phyloP scores from a whole-genome alignment of 2,888 invertebrate genomes.

The Monoplex corrugatus region DNA sequence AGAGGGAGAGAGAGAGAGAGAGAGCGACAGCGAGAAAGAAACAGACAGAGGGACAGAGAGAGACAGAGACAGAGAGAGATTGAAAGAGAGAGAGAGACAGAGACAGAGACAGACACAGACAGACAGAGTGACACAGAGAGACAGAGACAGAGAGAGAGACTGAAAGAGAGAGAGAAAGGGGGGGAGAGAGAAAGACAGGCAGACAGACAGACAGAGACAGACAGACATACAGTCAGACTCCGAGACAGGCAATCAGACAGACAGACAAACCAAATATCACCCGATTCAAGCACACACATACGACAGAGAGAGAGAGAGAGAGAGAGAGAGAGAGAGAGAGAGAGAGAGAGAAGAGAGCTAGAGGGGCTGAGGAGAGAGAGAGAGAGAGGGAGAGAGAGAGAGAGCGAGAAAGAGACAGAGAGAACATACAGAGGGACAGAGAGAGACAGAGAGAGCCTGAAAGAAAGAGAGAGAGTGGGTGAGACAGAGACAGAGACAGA shows the following conservation, averaged over 20 bases:
- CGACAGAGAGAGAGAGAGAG: not conserved
- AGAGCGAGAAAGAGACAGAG: too few species aligned
- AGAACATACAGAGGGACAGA: not conserved
- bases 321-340: not conserved
- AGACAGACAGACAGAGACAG: not conserved
- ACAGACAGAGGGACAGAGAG: not conserved
- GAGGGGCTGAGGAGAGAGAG: not conserved
- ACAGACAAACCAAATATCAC: too few species aligned
- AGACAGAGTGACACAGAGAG: too few species aligned
- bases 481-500: not conserved
- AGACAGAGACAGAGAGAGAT: not conserved
- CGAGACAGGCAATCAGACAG: too few species aligned
- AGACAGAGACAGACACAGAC: not conserved
- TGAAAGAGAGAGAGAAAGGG: not conserved
- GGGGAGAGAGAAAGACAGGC: not conserved
- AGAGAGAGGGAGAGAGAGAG: not conserved
- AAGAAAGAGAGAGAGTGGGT: not conserved
- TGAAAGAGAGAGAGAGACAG: not conserved
- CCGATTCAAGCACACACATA: not conserved
- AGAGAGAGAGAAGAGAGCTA: too few species aligned
- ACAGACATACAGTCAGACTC: not conserved
- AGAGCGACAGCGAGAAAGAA: not conserved
- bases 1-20: not conserved
- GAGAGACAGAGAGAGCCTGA: not conserved
- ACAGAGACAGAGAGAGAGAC: not conserved